Base-by-base conservation (phyloP, 2,888 invertebrate species). In the Nomada hirtipes region DNA sequence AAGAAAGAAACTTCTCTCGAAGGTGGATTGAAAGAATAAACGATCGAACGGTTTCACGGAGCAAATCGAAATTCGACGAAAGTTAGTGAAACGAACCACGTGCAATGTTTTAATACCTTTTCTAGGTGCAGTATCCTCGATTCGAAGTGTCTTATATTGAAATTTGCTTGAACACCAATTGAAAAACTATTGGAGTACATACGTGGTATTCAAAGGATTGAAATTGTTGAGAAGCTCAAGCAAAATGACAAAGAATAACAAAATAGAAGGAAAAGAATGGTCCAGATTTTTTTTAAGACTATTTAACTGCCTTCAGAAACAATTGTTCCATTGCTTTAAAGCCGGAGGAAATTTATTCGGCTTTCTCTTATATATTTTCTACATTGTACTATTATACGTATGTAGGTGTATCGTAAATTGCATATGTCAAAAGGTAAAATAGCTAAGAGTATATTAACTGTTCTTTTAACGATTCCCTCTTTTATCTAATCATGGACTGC, bases 21-120 rank as follows among this genome's bases (percentile, higher is more conserved):
- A 65, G 79, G 79, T 71, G 79, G 71, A 67, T 67, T 53, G 79
- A 79, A 79, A 79, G 79, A 65, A 47, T 65, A 60, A 70, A 71
- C 65, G 71, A 42, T 47, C 26, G 13, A 61, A 29, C 23, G 29
- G 4, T 44, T 42, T 50, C 10, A 2, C 11, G 26, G 26, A 13
- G 69, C 59, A 65, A 78, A 78, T 70, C 59, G 79, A 78, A 79
- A 65, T 70, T 77, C 13, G 4, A 4, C 10, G 77, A 47, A 53
- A 76, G 23, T 69, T 64, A 13, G 26, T 4, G 23, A 15, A 47
- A 76, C 36, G 42, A 57, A 26, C 61, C 26, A 20, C 42, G 36
- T 42, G 23, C 44, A 9, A 61, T 23, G 18, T n/a, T 55, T 61
- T 47, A 47, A 47, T 15, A 47, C 15, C 26, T 9, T 13, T 15